Evolutionary conservation across 2,888 invertebrate species (phyloP), one percentile per base, ranked within the genome.

Genomic region (Agrochola lota): DNA sequence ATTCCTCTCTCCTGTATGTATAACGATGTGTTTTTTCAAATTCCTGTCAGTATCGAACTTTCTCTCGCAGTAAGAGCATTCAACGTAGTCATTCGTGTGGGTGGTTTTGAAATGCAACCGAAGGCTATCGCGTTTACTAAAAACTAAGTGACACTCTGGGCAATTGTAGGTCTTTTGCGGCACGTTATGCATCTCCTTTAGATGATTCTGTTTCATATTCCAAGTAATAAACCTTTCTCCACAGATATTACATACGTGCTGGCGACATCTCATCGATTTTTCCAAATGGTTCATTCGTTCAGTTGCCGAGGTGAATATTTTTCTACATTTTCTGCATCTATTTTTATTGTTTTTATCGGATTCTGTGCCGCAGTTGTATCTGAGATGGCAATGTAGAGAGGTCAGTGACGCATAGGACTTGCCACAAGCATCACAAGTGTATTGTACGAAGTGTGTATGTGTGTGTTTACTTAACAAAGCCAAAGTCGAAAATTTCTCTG

Each of bases 341-440:
- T 70, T 83, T 46, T 66, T 72, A 1, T 77, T 80, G n/a, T 71
- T 84, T 59, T 63, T 72, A 23, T 81, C 81, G 4, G 88, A 78
- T 43, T 64, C 81, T 0, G 68, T 80, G 12, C 85, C 79, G 43
- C 89, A 89, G 11, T 79, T 79, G 63, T 88, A 86, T 15, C 89
- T 85, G 1, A 90, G 79, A 60, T 93, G 92, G 49, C 89, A 87
- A 0, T 89, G 87, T 49, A 93, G 69, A 0, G 90, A 89, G 0
- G 91, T 87, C 6, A 88, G 80, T 0, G 90, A 88, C 0, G 90
- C 89, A 64, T 91, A 93, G 3, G 90, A 90, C 69, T 91, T 92
- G 0, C 93, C 93, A 70, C 93, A 93, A 2, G 88, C 49, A 71
- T 93, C 92, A 15, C 93, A 93, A 0, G 92, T 90, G 62, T 91